These are phyloP conservation scores for Solenopsis fugax DNA, from an alignment of 1,140 invertebrate genomes.

Conservation along the genomic window DNA sequence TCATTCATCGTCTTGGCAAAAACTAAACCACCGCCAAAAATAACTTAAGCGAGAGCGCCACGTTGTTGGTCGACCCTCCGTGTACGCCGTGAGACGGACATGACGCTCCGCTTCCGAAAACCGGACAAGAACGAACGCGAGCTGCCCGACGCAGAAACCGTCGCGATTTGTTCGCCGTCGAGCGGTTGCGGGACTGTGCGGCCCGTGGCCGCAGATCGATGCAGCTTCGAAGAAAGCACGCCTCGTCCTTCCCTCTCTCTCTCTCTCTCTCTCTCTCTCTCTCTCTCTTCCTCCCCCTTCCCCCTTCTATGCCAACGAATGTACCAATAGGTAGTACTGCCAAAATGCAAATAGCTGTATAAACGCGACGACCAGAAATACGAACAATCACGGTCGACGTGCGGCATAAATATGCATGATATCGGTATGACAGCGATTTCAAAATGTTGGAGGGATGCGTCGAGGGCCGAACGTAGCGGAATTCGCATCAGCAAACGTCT, in stretches of 20 bases:
- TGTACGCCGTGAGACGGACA: constrained; percentile 42
- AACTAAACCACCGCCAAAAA: constrained; percentile 67
- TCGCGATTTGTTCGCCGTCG: constrained; percentile 65
- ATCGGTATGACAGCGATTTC: constrained; percentile 61
- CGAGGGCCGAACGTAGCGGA: constrained; percentile 33
- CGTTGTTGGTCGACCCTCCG: constrained; percentile 41
- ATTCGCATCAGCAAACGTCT: constrained; percentile 50
- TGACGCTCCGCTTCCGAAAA: constrained; percentile 55
- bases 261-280: not conserved
- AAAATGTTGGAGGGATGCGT: constrained; percentile 55
- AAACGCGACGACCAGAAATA: constrained; percentile 63
- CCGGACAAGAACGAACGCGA: constrained; percentile 66
- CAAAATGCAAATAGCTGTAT: constrained; percentile 63
- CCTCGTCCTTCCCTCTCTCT: not conserved
- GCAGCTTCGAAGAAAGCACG: constrained; percentile 57
- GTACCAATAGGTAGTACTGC: constrained; percentile 30
- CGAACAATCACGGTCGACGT: constrained; percentile 63
- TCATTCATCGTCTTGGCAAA: constrained; percentile 62
- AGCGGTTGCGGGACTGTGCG: constrained; percentile 43
- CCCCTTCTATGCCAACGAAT: not conserved
- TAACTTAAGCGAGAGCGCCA: constrained; percentile 51
- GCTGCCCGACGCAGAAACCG: constrained; percentile 58
- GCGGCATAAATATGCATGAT: constrained; percentile 62
- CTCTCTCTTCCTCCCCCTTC: not conserved
- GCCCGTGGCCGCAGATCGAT: constrained; percentile 52